Conservation (phyloP, 2,113 vertebrate species). For the Corythoichthys haematopterus region DNA sequence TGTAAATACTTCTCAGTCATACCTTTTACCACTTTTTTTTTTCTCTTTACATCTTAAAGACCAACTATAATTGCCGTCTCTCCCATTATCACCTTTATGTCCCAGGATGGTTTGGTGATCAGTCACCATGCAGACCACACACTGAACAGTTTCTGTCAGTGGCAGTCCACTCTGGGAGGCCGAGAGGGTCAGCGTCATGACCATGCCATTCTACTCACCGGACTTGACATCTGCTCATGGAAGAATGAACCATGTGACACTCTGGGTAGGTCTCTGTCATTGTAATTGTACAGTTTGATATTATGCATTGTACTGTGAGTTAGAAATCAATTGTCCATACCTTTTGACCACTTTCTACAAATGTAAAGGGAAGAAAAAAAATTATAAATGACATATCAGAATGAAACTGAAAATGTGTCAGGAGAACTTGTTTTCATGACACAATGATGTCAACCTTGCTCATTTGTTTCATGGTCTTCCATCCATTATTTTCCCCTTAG, state of each 20-base stretch:
- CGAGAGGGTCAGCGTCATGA: conserved; percentile 81
- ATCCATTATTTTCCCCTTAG: neutral
- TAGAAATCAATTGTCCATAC: neutral
- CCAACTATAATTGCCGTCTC: neutral
- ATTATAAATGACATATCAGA: neutral
- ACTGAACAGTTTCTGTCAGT: conserved; percentile 88
- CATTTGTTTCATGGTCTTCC: conserved; percentile 11
- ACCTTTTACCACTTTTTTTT: neutral
- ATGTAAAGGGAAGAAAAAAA: neutral
- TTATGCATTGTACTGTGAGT: neutral
- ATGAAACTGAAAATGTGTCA: neutral
- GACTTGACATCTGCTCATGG: conserved; percentile 90
- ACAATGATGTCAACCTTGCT: neutral
- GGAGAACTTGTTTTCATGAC: neutral
- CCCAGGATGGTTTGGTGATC: conserved; percentile 81
- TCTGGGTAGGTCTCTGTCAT: conserved; percentile 66
- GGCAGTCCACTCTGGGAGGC: conserved; percentile 82
- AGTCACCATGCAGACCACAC: conserved; percentile 89
- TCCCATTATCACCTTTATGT: conserved; percentile 17
- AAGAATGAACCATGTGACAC: conserved; percentile 91
- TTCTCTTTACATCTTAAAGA: conserved; percentile 1
- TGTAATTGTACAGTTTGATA: neutral
- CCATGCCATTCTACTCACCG: conserved; percentile 86
- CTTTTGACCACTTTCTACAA: neutral
- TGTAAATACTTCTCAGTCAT: neutral